These are phyloP conservation scores for Procambarus virginalis DNA, from an alignment of 1,140 invertebrate genomes.

Conservation along the genomic window DNA sequence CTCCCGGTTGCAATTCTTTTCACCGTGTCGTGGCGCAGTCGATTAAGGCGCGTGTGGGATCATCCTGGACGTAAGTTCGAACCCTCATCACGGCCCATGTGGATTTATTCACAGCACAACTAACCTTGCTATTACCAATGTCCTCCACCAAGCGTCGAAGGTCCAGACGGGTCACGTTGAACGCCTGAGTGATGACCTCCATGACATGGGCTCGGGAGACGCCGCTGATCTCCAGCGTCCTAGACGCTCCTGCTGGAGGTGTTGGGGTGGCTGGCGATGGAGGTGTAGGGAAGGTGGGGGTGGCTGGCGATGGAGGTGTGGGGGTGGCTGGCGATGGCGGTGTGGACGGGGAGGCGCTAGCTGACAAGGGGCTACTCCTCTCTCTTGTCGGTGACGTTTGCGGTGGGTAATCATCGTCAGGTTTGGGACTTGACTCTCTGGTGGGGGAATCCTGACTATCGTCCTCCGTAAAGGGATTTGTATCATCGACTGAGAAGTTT, in stretches of 20 bases:
- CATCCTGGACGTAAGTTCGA: no score
- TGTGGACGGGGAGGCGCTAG: neutral
- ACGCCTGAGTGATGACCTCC: slow-evolving; percentile 28
- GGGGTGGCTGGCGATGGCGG: no score
- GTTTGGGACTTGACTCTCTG: neutral
- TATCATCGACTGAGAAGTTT: neutral
- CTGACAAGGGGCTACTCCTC: neutral
- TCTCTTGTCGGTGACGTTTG: no score
- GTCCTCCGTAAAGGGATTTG: slow-evolving; percentile 32
- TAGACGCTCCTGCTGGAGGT: neutral
- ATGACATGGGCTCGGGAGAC: slow-evolving; percentile 8
- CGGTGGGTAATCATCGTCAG: no score
- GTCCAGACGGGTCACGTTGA: slow-evolving; percentile 44
- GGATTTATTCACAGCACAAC: neutral
- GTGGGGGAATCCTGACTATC: neutral
- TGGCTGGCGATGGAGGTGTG: no score
- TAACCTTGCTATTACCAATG: slow-evolving; percentile 16
- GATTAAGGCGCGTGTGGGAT: no score
- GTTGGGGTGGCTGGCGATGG: no score
- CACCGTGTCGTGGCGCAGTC: no score
- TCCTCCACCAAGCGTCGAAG: slow-evolving; percentile 29
- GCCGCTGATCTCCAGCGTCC: neutral
- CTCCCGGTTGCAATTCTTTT: no score
- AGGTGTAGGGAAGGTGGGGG: no score
- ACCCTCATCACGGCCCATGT: no score